These are phyloP conservation scores for Apaloderma vittatum DNA, from an alignment of 2,113 vertebrate species.

Conservation along the genomic window DNA sequence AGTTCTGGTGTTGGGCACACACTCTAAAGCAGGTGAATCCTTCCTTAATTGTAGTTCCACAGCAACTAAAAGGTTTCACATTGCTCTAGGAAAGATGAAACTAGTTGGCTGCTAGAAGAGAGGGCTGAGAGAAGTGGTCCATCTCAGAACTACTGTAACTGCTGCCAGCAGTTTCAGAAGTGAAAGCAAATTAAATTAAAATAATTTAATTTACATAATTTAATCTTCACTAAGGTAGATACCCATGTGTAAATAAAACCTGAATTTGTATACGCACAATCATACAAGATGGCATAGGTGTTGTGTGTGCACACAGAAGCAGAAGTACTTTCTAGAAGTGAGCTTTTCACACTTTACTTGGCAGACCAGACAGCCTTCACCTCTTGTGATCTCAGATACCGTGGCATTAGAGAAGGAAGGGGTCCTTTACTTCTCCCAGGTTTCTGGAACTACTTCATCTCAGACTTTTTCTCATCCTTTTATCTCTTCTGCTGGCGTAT, in stretches of 20 bases:
- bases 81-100: background rate
- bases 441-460: background rate
- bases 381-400: background rate
- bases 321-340: background rate
- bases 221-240: background rate
- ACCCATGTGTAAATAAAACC: background rate
- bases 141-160: background rate
- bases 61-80: background rate
- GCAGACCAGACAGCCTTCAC: background rate
- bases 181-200: background rate
- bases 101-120: background rate
- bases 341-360: background rate
- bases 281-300: background rate
- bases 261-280: background rate
- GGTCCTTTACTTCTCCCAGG: background rate
- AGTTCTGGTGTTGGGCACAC: conserved; percentile 4
- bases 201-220: background rate
- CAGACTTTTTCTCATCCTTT: background rate
- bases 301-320: background rate
- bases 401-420: background rate
- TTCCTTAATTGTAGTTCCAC: conserved; percentile 1
- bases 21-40: conserved; percentile 56
- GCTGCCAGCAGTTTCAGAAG: background rate
- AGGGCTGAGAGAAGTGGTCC: background rate
- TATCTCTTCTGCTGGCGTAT: background rate